Evolutionary conservation across 2,888 invertebrate species (phyloP).

Genomic region (Eulithis testata): DNA sequence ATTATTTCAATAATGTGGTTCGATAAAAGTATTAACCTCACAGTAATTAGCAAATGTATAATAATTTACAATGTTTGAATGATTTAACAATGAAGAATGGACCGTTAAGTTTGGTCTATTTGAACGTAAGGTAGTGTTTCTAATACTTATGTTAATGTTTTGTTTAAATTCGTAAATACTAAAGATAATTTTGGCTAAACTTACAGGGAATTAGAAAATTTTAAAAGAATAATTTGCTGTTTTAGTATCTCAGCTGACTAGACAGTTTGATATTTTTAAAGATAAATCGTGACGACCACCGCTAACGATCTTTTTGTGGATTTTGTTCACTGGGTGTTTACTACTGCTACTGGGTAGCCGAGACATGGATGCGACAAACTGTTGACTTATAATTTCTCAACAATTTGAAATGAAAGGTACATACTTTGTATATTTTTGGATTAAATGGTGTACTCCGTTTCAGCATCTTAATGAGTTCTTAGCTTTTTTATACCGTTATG

Average conservation of each 20-base stretch:
- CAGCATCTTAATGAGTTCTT: neutral
- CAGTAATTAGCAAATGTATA: constrained; percentile 23
- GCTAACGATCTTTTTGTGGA: too few relatives aligned
- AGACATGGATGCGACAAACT: too few relatives aligned
- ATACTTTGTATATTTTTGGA: too few relatives aligned
- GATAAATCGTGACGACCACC: too few relatives aligned
- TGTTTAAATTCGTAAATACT: constrained; percentile 44
- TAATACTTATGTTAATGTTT: constrained; percentile 30
- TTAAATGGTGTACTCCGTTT: too few relatives aligned
- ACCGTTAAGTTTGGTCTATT: constrained; percentile 52
- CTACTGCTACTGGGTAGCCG: too few relatives aligned
- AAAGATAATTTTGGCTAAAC: constrained; percentile 34
- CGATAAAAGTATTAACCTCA: constrained; percentile 18
- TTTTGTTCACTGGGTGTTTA: too few relatives aligned
- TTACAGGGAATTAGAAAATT: constrained; percentile 15
- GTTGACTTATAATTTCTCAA: too few relatives aligned
- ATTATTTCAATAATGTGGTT: constrained; percentile 41
- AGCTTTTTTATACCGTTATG: neutral
- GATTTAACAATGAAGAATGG: constrained; percentile 30
- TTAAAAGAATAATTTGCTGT: constrained; percentile 13
- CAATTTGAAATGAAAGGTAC: too few relatives aligned
- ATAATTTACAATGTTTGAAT: constrained; percentile 14
- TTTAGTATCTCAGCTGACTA: constrained; percentile 32
- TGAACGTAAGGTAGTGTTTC: constrained; percentile 49
- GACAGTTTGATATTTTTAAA: constrained; percentile 6